Evolutionary conservation across 2,888 invertebrate genomes (phyloP), one percentile per base, ranked within the genome.

Genomic region (Pseudococcus viburni): DNA sequence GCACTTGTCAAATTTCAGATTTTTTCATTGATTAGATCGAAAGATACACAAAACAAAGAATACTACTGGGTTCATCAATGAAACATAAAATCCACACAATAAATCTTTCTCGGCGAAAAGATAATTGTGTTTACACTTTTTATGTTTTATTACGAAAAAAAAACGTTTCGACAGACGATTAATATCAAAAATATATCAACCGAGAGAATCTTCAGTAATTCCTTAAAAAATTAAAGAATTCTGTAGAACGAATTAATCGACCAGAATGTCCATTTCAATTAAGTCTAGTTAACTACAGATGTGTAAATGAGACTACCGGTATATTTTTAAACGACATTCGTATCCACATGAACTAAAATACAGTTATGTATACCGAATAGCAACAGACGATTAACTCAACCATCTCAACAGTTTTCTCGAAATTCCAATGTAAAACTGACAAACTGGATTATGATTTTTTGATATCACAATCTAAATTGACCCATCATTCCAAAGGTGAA

Each of bases 281-380:
- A 73, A 73, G 22, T 26, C 26, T 39, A 39, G 77, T 77, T 39
- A 77, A 42, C 77, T 73, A 33, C 33, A 26, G 26, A 42, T 77
- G 77, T 77, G 77, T 77, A 42, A 77, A 42, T 42, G 77, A 42
- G 77, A 33, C 77, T 42, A n/a, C 42, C 39, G 77, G 33, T n/a
- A 9, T n/a, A 77, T 77, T 39, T 39, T 33, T 42, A 17, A 77
- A 77, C 42, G 12, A n/a, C 77, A 77, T n/a, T 77, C 39, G 77
- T 42, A 77, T 77, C 42, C 77, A n/a, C 77, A 42, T 42, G 39
- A 77, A 77, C 39, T 39, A 17, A 42, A 17, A 17, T 77, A 33
- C 33, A 77, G 77, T 77, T 77, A n/a, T 12, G 48, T 51, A 15
- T 51, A 51, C 12, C 42, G 9, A 42, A 42, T 51, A 51, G 33